Evolutionary conservation across 2,113 vertebrate genomes (phyloP).

Genomic region (Rhynchomys soricoides): DNA sequence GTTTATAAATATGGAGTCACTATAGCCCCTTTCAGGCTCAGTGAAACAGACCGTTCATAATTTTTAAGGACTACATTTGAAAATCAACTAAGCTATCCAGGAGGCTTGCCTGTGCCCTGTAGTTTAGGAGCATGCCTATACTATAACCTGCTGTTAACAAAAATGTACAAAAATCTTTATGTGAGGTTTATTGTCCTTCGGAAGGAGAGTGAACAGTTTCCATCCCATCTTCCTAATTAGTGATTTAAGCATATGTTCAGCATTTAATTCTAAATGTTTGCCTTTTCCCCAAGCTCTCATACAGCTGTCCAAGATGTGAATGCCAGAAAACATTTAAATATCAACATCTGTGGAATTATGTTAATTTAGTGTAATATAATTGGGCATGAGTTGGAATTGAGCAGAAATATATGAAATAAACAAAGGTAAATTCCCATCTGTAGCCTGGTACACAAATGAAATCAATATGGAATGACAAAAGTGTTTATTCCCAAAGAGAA

Average conservation of each 20-base stretch:
- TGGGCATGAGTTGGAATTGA: slow-evolving; percentile 90
- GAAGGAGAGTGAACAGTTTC: slow-evolving; percentile 90
- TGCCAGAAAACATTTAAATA: slow-evolving; percentile 93
- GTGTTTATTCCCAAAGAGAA: slow-evolving; percentile 67
- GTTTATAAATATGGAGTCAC: neutral
- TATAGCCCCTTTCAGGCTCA: slow-evolving; percentile 28
- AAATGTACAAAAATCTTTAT: slow-evolving; percentile 64
- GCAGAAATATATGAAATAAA: slow-evolving; percentile 87
- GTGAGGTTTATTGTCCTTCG: slow-evolving; percentile 85
- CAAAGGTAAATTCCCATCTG: slow-evolving; percentile 86
- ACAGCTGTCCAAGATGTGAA: slow-evolving; percentile 91
- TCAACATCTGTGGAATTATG: slow-evolving; percentile 94
- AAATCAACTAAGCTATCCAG: slow-evolving; percentile 69
- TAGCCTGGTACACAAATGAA: slow-evolving; percentile 81
- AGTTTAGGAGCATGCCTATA: slow-evolving; percentile 65
- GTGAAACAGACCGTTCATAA: slow-evolving; percentile 19
- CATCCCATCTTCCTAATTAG: slow-evolving; percentile 91
- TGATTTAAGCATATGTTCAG: slow-evolving; percentile 93
- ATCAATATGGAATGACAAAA: slow-evolving; percentile 75
- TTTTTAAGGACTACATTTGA: slow-evolving; percentile 63
- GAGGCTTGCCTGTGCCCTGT: slow-evolving; percentile 27
- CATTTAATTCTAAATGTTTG: slow-evolving; percentile 93
- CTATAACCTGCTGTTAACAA: slow-evolving; percentile 75
- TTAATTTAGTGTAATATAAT: slow-evolving; percentile 92
- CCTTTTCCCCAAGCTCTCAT: slow-evolving; percentile 91